Evolutionary conservation across 92 coral and sea anemone species (phyloP), one percentile per base, ranked within the genome.

Genomic region (Epizoanthus ramosus): DNA sequence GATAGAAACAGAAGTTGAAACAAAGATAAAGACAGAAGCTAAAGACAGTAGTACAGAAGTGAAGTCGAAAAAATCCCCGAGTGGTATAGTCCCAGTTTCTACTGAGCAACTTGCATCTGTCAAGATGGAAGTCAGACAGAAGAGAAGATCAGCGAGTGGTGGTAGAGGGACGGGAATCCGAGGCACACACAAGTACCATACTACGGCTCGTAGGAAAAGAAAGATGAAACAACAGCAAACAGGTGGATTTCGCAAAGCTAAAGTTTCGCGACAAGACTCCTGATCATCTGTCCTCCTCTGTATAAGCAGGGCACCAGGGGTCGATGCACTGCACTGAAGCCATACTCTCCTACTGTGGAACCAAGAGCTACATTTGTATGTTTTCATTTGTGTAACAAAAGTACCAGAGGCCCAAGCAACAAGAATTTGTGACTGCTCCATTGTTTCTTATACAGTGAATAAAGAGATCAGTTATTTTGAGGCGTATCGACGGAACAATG

Each of bases 181-280:
- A 63, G 45, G 41, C 35, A 76, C 60, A 60, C 17, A 19, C 28
- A 60, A 31, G n/a, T 41, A 37, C 47, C 41, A 60, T 19, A 19
- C 33, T 7, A 22, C 70, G 33, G 60, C 23, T 23, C 58, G 58
- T 12, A 77, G 57, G 57, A 77, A 77, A 77, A 43, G 82, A 23
- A 77, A 77, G 63, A 23, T 37, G 31, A 61, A 61, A 18, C 57
- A 60, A 39, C 69, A 61, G 47, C 45, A 61, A 22, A 50, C 71
- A 60, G 16, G 70, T 63, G 82, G 82, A 43, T 77, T 77, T 10
- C 71, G 69, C 57, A 77, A 31, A 60, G n/a, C 66, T 43, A 60
- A 77, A 47, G 35, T 59, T 33, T 13, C 57, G n/a, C 6, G 66
- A 77, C 57, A 39, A 22, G 57, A 61, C 16, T 70, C 28, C 10